Conservation (phyloP, 2,113 vertebrate genomes). For the Chrysochloris asiatica region DNA sequence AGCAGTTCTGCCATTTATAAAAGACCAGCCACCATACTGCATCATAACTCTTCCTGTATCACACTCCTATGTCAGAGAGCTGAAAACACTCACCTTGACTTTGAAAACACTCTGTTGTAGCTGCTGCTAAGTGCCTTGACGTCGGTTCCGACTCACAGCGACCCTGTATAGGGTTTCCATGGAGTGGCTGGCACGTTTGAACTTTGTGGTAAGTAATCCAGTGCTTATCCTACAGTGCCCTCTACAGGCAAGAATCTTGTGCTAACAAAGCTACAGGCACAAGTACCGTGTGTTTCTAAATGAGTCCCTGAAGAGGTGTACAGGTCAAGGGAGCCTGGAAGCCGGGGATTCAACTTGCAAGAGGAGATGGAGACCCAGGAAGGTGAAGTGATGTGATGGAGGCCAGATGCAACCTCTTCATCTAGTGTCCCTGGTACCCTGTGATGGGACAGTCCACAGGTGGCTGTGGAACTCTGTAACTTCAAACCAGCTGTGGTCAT, state of each 20-base stretch:
- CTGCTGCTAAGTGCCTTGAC: too few relatives aligned
- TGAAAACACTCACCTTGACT: too few relatives aligned
- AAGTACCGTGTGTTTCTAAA: neutral
- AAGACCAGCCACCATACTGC: neutral
- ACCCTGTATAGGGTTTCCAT: too few relatives aligned
- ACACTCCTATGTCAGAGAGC: too few relatives aligned
- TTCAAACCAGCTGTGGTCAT: neutral
- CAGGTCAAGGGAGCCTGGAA: neutral
- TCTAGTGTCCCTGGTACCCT: neutral
- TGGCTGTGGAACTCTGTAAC: neutral
- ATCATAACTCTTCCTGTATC: too few relatives aligned
- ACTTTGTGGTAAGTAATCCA: too few relatives aligned
- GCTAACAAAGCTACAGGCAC: neutral
- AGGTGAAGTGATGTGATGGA: neutral
- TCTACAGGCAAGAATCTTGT: too few relatives aligned
- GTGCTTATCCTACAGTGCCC: too few relatives aligned
- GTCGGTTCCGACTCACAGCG: too few relatives aligned
- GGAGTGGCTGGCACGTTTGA: too few relatives aligned
- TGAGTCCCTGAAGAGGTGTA: neutral
- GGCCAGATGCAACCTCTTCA: neutral
- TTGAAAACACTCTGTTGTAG: too few relatives aligned
- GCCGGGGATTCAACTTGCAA: neutral
- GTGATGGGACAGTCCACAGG: neutral
- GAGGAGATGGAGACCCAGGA: neutral
- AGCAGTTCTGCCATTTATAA: neutral